Evolutionary conservation across 1,140 invertebrate species (phyloP).

Genomic region (Drosophila mayri): DNA sequence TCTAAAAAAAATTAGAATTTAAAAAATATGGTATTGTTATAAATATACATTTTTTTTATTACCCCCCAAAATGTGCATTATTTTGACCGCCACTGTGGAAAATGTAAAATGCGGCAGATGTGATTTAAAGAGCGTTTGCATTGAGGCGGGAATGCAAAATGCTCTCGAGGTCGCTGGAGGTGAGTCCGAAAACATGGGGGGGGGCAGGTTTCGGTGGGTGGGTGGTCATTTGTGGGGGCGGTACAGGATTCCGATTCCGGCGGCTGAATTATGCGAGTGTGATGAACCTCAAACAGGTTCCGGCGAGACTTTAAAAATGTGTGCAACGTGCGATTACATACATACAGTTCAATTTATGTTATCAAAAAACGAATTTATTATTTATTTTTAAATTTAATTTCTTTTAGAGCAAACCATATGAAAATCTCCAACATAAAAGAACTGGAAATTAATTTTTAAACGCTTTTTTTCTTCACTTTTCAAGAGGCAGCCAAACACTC

Average conservation of each 20-base stretch:
- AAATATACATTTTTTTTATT: background rate
- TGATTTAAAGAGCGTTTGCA: conserved; percentile 76
- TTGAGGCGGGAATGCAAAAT: conserved; percentile 44
- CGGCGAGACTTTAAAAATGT: conserved; percentile 16
- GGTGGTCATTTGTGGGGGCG: conserved; percentile 5
- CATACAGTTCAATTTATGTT: conserved; percentile 1
- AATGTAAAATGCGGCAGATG: conserved; percentile 63
- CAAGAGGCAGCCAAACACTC: background rate
- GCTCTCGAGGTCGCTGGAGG: conserved; percentile 43
- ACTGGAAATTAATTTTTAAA: background rate
- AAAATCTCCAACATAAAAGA: background rate
- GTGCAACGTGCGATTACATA: conserved; percentile 1
- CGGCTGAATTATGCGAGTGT: conserved; percentile 42
- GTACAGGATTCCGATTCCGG: conserved; percentile 1
- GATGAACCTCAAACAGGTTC: conserved; percentile 54
- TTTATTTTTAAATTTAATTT: background rate
- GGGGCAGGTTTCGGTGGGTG: background rate
- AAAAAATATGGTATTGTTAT: no score
- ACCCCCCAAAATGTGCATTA: background rate
- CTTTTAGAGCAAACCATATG: background rate
- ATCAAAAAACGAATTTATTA: background rate
- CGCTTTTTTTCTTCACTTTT: background rate
- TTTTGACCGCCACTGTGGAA: conserved; percentile 8
- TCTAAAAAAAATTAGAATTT: no score
- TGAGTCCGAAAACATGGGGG: conserved; percentile 6